A percentile compares a stretch with the other conserved stretches of the same genome.
Evolutionary conservation across 2,888 invertebrate species (phyloP).

Genomic region (Rhynchonema sp.): DNA sequence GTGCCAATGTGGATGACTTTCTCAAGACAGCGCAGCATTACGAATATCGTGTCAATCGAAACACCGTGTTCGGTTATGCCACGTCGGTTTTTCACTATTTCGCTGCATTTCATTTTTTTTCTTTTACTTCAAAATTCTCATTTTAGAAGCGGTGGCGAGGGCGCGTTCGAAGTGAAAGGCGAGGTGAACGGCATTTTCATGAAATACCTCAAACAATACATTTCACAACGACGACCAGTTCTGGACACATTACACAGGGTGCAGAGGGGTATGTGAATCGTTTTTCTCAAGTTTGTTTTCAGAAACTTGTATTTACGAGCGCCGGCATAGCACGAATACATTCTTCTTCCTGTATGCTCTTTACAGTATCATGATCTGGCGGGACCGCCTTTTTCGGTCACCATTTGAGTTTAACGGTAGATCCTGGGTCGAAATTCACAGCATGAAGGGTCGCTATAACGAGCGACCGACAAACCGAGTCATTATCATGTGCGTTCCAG

Average conservation of each 20-base stretch:
- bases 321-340: too few species aligned
- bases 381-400: too few species aligned
- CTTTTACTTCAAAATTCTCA: not conserved
- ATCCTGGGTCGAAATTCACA: too few species aligned
- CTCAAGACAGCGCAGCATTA: constrained; percentile 16
- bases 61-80: constrained; percentile 25
- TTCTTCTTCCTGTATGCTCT: too few species aligned
- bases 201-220: constrained; percentile 24
- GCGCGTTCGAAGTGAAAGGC: constrained; percentile 26
- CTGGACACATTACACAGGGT: constrained; percentile 22
- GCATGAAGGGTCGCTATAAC: too few species aligned
- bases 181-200: constrained; percentile 27
- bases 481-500: constrained; percentile 19
- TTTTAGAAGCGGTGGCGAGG: constrained; percentile 21
- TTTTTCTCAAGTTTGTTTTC: constrained; percentile 1
- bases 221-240: constrained; percentile 14
- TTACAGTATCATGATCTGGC: too few species aligned
- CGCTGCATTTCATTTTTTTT: not conserved
- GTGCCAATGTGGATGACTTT: constrained; percentile 12
- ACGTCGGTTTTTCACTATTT: constrained; percentile 15
- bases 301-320: not conserved
- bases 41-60: constrained; percentile 16
- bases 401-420: too few species aligned
- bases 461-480: too few species aligned
- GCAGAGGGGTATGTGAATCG: constrained; percentile 14